Conservation (phyloP, 2,797 vertebrate genomes). For the Pipistrellus pygmaeus region DNA sequence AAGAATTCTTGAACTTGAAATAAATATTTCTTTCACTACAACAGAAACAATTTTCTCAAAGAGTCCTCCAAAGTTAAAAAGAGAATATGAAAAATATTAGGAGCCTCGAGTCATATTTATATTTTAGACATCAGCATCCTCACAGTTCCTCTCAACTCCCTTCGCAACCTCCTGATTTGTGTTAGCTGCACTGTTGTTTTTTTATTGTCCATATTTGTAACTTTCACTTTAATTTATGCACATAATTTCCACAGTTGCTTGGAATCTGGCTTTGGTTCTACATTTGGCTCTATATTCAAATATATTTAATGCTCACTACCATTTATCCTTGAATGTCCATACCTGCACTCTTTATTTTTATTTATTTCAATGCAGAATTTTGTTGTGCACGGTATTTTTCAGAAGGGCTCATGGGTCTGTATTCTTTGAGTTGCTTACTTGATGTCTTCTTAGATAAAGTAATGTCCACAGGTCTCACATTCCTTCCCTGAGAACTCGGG, state of each 20-base stretch:
- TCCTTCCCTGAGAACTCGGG: not conserved
- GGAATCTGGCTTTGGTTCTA: not conserved
- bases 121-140: not conserved
- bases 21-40: not conserved
- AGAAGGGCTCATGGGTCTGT: not conserved
- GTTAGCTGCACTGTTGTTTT: not conserved
- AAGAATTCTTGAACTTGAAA: conserved; percentile 27
- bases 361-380: not conserved
- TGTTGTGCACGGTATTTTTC: not conserved
- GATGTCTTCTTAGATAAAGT: not conserved
- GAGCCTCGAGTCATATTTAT: not conserved
- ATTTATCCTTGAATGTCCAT: not conserved
- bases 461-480: not conserved
- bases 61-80: not conserved
- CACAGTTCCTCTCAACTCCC: not conserved
- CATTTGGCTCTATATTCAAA: not conserved
- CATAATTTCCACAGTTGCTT: not conserved
- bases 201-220: not conserved
- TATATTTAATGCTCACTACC: not conserved
- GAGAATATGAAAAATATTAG: not conserved
- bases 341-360: not conserved
- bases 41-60: conserved; percentile 3
- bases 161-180: not conserved
- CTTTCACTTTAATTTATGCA: not conserved
- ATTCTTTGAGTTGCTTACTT: not conserved